These are phyloP conservation scores for Pangasius krempfi DNA, from an alignment of 2,797 vertebrate species.

Conservation along the genomic window DNA sequence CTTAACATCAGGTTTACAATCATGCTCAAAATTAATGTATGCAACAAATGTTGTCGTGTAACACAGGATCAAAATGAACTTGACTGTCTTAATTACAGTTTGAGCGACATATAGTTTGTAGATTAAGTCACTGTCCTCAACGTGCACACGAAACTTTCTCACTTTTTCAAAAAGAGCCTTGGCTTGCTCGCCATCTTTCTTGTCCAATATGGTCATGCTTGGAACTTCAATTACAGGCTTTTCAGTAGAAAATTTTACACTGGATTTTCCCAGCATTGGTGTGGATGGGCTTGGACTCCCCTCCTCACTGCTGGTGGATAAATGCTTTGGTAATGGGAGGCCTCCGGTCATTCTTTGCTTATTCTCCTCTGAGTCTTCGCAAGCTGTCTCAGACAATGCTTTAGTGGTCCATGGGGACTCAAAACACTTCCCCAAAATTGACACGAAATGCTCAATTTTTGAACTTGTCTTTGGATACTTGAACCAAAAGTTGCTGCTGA, in stretches of 20 bases:
- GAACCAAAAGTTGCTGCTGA: slow-evolving; percentile 99
- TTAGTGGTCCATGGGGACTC: slow-evolving; percentile 99
- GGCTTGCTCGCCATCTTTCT: slow-evolving; percentile 97
- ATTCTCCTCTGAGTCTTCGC: slow-evolving; percentile 97
- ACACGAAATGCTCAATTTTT: slow-evolving; percentile 98
- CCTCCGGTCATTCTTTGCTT: slow-evolving; percentile 91
- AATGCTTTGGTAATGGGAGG: slow-evolving; percentile 88
- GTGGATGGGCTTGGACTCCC: slow-evolving; percentile 92
- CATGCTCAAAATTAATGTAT: slow-evolving; percentile 91
- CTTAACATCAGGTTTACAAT: slow-evolving; percentile 89
- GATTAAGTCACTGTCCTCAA: slow-evolving; percentile 97
- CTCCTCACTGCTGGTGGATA: slow-evolving; percentile 95
- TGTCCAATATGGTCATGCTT: slow-evolving; percentile 95
- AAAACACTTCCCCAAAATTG: slow-evolving; percentile 96
- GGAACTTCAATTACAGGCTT: slow-evolving; percentile 92
- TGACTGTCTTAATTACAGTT: slow-evolving; percentile 95
- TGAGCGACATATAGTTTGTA: slow-evolving; percentile 96
- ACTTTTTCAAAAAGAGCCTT: slow-evolving; percentile 99
- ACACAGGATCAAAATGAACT: slow-evolving; percentile 95
- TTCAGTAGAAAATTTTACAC: slow-evolving; percentile 91
- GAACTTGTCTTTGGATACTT: slow-evolving; percentile 99
- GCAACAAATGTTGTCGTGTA: slow-evolving; percentile 96
- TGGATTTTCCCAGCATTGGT: slow-evolving; percentile 88
- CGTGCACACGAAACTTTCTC: slow-evolving; percentile 92
- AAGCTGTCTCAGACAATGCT: slow-evolving; percentile 94